Percentiles rank a stretch among this genome's conserved stretches.
phyloP scores from a whole-genome alignment of 2,888 invertebrate genomes.

The Trachelus troglodyta region DNA sequence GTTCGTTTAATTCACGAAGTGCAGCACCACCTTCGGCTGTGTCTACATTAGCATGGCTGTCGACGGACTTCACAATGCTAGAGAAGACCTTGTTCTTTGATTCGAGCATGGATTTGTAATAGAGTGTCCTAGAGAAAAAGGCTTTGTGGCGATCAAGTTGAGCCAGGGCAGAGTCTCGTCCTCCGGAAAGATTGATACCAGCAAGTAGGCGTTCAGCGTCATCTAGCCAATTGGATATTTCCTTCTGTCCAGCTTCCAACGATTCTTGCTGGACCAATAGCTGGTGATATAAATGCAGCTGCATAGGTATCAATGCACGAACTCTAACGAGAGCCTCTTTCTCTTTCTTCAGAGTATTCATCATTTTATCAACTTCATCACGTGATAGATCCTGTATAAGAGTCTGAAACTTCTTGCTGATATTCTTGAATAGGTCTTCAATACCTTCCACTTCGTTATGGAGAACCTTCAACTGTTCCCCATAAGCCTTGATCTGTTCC shows the following conservation, averaged over 20 bases:
- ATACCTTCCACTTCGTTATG: conserved; percentile 86
- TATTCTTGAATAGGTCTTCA: conserved; percentile 89
- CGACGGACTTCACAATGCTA: conserved; percentile 84
- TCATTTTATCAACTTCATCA: conserved; percentile 91
- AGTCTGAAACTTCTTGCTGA: conserved; percentile 92
- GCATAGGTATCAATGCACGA: conserved; percentile 84
- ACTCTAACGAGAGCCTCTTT: conserved; percentile 89
- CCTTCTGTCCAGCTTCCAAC: conserved; percentile 85
- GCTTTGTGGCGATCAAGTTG: conserved; percentile 85
- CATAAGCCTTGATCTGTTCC: conserved; percentile 82
- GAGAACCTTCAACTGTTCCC: conserved; percentile 80
- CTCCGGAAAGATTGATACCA: conserved; percentile 71
- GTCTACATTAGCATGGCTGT: conserved; percentile 80
- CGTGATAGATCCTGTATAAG: conserved; percentile 90
- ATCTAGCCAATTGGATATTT: conserved; percentile 88
- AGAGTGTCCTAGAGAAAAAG: conserved; percentile 89
- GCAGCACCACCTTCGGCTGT: conserved; percentile 76
- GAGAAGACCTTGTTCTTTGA: conserved; percentile 94
- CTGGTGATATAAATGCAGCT: conserved; percentile 85
- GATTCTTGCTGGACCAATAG: conserved; percentile 90
- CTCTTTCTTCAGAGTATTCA: conserved; percentile 87
- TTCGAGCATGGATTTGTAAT: conserved; percentile 94
- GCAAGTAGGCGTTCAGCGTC: conserved; percentile 82
- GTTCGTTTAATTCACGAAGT: conserved; percentile 84
- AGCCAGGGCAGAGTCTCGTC: conserved; percentile 79